Evolutionary conservation across 2,113 vertebrate genomes (phyloP), one percentile per base, ranked within the genome.

Genomic region (Rutilus rutilus): DNA sequence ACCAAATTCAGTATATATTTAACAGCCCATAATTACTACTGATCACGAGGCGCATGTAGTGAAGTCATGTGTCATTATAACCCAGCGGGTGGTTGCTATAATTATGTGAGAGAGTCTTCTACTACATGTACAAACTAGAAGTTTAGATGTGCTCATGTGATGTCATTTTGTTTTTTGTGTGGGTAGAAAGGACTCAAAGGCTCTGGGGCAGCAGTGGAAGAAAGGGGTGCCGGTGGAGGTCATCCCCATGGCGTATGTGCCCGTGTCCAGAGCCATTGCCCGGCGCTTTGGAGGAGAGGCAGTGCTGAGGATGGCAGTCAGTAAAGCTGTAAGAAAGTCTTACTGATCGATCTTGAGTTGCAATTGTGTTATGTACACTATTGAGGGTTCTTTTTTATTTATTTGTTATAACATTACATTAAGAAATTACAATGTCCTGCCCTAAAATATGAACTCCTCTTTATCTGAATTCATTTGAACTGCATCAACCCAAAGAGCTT

Each of bases 181-280:
- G 54, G 71, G 30, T 86, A 99, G 98, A 92, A 99, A 99, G 88
- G 96, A 97, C 92, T 99, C 98, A 0, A 90, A 93, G 89, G 92
- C 88, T 81, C 94, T 99, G 0, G 98, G 98, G 11, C 96, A 99
- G 90, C 97, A 97, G 30, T 99, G 98, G 98, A 98, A 97, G 92
- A 98, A 96, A 89, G 98, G 98, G 0, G 95, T 99, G 81, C 98
- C 98, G 0, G 95, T 99, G 0, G 98, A 99, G 89, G 97, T 99
- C 52, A 97, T 99, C 87, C 98, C 98, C 9, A 99, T 98, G 97
- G 97, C 98, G 6, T 96, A 98, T 0, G 94, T 99, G 4, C 98
- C 98, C 0, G 93, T 99, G 86, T 95, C 94, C 91, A 96, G 94
- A 90, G 92, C 92, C 33, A 95, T 99, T 82, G 92, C 94, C 9